A percentile compares a stretch with the other conserved stretches of the same genome.
Evolutionary conservation across 2,888 invertebrate genomes (phyloP).

Genomic region (Plemyria rubiginata): DNA sequence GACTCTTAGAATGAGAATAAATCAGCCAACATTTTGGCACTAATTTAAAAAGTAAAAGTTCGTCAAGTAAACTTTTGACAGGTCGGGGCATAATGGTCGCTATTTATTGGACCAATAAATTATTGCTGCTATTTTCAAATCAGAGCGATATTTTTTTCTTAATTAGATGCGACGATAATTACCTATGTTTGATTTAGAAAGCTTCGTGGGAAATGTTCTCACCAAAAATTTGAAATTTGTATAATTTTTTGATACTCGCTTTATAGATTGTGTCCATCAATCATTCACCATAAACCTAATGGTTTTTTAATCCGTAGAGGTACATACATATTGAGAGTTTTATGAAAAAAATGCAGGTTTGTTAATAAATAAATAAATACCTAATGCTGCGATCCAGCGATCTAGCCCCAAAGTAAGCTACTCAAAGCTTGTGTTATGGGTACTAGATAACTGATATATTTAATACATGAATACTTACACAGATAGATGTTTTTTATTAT

Average conservation of each 20-base stretch:
- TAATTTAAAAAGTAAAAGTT: constrained; percentile 33
- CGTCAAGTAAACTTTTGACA: constrained; percentile 11
- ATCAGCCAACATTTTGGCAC: constrained; percentile 12
- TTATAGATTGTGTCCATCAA: not conserved
- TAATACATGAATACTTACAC: too few species aligned
- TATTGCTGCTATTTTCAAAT: constrained; percentile 4
- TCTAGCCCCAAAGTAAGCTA: too few species aligned
- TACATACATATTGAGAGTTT: too few species aligned
- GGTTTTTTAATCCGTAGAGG: too few species aligned
- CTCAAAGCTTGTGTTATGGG: too few species aligned
- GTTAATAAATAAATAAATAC: too few species aligned
- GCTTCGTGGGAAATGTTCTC: constrained; percentile 17
- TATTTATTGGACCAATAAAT: constrained; percentile 22
- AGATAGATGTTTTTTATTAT: too few species aligned
- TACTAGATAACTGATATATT: too few species aligned
- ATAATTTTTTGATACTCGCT: not conserved
- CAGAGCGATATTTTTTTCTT: constrained; percentile 11
- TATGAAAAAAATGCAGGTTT: too few species aligned
- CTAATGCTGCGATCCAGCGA: too few species aligned
- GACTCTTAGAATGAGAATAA: constrained; percentile 4
- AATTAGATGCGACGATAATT: constrained; percentile 14
- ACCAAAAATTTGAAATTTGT: not conserved
- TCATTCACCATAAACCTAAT: too few species aligned
- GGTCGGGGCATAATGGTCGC: constrained; percentile 14
- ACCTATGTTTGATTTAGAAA: constrained; percentile 17